Conservation (phyloP, 2,888 invertebrate species). For the Tetramorium bicarinatum region DNA sequence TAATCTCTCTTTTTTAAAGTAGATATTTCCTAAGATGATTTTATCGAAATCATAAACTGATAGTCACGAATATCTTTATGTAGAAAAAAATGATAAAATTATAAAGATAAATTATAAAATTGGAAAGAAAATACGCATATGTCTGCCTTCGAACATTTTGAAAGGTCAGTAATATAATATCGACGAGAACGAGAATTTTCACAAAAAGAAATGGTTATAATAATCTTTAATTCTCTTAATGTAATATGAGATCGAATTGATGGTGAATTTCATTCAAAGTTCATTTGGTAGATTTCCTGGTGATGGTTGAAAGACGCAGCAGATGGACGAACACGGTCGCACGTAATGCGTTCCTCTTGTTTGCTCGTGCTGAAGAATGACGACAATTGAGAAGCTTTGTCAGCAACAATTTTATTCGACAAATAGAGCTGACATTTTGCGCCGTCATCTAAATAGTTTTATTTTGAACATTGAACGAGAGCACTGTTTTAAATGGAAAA, state of each 20-base stretch:
- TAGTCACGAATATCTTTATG: not conserved
- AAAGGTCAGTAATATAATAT: conserved; percentile 3
- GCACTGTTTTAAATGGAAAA: not conserved
- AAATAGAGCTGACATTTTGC: conserved; percentile 27
- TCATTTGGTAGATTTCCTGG: conserved; percentile 39
- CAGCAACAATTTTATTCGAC: conserved; percentile 54
- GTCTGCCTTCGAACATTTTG: not conserved
- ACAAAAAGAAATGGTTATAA: not conserved
- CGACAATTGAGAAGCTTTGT: conserved; percentile 58
- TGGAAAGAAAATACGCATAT: not conserved
- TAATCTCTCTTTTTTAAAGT: not conserved
- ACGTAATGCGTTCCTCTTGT: conserved; percentile 66
- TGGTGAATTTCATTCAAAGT: conserved; percentile 45
- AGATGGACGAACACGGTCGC: conserved; percentile 70
- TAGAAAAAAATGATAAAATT: not conserved
- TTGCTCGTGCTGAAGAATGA: conserved; percentile 53
- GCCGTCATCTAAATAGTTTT: not conserved
- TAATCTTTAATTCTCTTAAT: not conserved
- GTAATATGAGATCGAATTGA: conserved; percentile 40
- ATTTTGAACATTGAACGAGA: not conserved
- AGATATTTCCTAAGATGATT: not conserved
- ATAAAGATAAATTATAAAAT: not conserved
- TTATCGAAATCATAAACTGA: not conserved
- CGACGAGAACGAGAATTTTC: not conserved
- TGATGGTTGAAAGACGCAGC: conserved; percentile 57